A percentile compares a stretch with the other conserved stretches of the same genome.
These are phyloP conservation scores for Drosophila prostipennis DNA, from an alignment of 2,888 invertebrate species.

Conservation along the genomic window DNA sequence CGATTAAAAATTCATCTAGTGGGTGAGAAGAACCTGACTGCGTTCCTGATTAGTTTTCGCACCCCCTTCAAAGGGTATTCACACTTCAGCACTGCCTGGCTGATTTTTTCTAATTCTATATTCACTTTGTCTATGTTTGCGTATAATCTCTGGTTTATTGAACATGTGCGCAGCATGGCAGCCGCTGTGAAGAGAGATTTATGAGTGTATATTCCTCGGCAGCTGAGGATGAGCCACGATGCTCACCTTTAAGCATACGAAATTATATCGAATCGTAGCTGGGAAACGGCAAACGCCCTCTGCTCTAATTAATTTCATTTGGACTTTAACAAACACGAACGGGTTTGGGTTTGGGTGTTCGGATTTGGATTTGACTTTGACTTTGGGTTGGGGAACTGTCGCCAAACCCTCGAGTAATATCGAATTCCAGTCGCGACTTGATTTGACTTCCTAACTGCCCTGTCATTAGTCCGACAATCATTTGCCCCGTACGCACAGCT, in stretches of 20 bases:
- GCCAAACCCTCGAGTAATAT: constrained; percentile 46
- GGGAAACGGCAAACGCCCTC: neutral
- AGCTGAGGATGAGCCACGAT: constrained; percentile 18
- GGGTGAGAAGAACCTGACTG: constrained; percentile 11
- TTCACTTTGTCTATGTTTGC: constrained; percentile 51
- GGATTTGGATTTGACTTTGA: too few species aligned
- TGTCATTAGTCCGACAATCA: constrained; percentile 65
- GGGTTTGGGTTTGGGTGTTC: neutral
- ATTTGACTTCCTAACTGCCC: constrained; percentile 70
- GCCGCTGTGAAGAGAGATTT: constrained; percentile 37
- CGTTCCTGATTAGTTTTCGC: constrained; percentile 23
- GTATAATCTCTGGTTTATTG: constrained; percentile 46
- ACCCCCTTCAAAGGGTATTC: constrained; percentile 29
- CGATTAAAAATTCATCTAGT: constrained; percentile 15
- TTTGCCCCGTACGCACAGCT: constrained; percentile 54
- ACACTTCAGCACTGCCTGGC: constrained; percentile 4
- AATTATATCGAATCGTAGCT: constrained; percentile 11
- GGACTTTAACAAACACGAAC: constrained; percentile 27
- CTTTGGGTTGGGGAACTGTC: neutral
- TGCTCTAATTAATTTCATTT: constrained; percentile 52
- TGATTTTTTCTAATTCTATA: constrained; percentile 32
- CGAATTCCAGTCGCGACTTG: constrained; percentile 71
- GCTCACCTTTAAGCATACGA: constrained; percentile 36
- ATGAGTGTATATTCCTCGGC: constrained; percentile 14
- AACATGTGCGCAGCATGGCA: constrained; percentile 44